A percentile compares a stretch with the other conserved stretches of the same genome.
Evolutionary conservation across 35 echinoderm and acorn worm genomes (phyloP).

Genomic region (Strongylocentrotus purpuratus): DNA sequence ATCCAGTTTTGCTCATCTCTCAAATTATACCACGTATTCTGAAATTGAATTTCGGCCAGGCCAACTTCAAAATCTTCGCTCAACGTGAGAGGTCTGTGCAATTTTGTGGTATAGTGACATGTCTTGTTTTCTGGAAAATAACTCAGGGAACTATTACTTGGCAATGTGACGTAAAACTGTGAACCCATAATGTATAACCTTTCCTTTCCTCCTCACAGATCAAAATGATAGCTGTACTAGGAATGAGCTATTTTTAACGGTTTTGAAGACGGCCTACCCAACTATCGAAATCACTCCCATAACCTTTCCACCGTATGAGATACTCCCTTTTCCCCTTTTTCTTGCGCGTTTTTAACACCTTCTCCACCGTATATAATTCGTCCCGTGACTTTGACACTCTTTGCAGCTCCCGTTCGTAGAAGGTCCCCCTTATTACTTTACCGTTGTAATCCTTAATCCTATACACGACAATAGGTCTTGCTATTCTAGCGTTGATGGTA

Average conservation of each 20-base stretch:
- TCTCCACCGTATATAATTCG: slow-evolving; percentile 23
- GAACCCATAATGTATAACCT: slow-evolving; percentile 26
- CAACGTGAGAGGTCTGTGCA: slow-evolving; percentile 30
- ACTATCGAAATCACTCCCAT: slow-evolving; percentile 54
- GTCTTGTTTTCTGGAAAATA: slow-evolving; percentile 59
- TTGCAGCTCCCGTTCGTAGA: slow-evolving; percentile 75
- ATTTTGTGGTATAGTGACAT: background rate
- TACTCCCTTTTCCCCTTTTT: slow-evolving; percentile 64
- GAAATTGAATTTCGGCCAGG: slow-evolving; percentile 62
- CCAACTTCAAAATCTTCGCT: slow-evolving; percentile 72
- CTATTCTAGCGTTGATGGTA: slow-evolving; percentile 38
- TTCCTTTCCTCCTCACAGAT: background rate
- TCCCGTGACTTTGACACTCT: slow-evolving; percentile 50
- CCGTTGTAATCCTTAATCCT: slow-evolving; percentile 67
- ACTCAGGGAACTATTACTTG: slow-evolving; percentile 52
- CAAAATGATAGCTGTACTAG: background rate
- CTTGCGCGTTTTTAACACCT: slow-evolving; percentile 37
- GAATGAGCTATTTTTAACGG: background rate
- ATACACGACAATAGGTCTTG: slow-evolving; percentile 55
- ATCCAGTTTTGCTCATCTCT: slow-evolving; percentile 37
- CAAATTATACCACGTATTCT: slow-evolving; percentile 62
- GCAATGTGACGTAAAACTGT: slow-evolving; percentile 64
- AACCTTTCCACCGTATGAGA: slow-evolving; percentile 64
- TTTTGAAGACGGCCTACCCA: slow-evolving; percentile 49
- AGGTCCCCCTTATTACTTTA: slow-evolving; percentile 51